Evolutionary conservation across 2,113 vertebrate genomes (phyloP), one percentile per base, ranked within the genome.

Genomic region (Daubentonia madagascariensis): DNA sequence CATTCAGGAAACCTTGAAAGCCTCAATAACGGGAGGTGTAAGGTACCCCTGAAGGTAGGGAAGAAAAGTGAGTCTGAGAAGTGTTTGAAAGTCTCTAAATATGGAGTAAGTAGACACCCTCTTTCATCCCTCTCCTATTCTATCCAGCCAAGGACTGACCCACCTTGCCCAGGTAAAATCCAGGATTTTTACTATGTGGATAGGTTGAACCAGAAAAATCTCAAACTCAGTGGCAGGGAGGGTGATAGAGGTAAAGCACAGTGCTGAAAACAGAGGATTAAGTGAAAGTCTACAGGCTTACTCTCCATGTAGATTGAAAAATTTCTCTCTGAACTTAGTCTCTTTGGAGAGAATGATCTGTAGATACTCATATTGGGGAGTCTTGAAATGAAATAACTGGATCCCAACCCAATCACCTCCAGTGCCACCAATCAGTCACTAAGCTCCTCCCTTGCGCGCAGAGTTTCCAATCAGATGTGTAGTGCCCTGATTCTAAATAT

Each of bases 401-500:
- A 54, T 35, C 16, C 28, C 37, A 70, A 61, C 30, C 9, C 8
- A 40, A 2, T 83, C 25, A 25, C 32, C 30, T 35, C 28, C 6
- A 3, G 75, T 23, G 75, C 61, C 1, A 6, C 7, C 40, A 59
- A 28, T 30, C 7, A 16, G 54, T 70, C 59, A 63, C 0, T 45
- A 76, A 57, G 5, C 50, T 68, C n/a, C 11, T 30, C 2, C 22
- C 11, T 2, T 3, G 3, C 1, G 7, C 23, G 37, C 10, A 22
- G 54, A 67, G 73, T 48, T 83, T 76, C 43, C 50, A 67, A 12
- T 45, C 59, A 94, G 65, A 61, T 52, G 32, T 35, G 48, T 43
- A 28, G 12, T 48, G 43, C 57, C 83, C 63, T 45, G 3, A 86
- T 83, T 78, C n/a, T 83, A 70, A 78, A 68, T 40, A 9, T 20